These are phyloP conservation scores for Sphyrna mokarran DNA, from an alignment of 2,113 vertebrate genomes.

Conservation along the genomic window DNA sequence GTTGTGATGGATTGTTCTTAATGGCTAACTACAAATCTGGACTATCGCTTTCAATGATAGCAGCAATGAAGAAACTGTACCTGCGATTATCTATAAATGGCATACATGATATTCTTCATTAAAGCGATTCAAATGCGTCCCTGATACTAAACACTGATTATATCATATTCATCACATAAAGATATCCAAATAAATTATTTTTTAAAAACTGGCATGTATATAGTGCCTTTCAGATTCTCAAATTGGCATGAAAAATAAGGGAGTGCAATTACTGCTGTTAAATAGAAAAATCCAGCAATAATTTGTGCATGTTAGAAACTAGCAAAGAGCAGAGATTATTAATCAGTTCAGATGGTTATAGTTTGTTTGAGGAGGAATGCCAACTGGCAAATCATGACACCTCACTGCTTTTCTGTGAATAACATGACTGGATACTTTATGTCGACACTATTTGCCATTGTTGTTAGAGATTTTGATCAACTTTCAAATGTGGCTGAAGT, in stretches of 20 bases:
- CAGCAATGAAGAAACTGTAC: not conserved
- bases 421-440: not conserved
- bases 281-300: not conserved
- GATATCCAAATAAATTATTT: not conserved
- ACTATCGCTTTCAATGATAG: not conserved
- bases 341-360: not conserved
- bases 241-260: not conserved
- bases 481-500: not conserved
- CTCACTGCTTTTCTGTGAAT: not conserved
- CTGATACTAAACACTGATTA: not conserved
- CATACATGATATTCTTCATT: not conserved
- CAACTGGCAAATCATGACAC: not conserved
- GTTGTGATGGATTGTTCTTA: too few species aligned
- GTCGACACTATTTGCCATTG: not conserved
- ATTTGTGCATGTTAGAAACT: not conserved
- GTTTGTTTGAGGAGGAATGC: not conserved
- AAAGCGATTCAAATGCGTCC: not conserved
- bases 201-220: not conserved
- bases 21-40: too few species aligned
- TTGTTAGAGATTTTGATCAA: not conserved
- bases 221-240: not conserved
- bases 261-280: not conserved
- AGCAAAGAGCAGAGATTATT: not conserved
- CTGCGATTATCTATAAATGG: not conserved
- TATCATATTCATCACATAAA: not conserved